phyloP scores from a whole-genome alignment of 2,888 invertebrate genomes.

The Polydrusus tereticollis region DNA sequence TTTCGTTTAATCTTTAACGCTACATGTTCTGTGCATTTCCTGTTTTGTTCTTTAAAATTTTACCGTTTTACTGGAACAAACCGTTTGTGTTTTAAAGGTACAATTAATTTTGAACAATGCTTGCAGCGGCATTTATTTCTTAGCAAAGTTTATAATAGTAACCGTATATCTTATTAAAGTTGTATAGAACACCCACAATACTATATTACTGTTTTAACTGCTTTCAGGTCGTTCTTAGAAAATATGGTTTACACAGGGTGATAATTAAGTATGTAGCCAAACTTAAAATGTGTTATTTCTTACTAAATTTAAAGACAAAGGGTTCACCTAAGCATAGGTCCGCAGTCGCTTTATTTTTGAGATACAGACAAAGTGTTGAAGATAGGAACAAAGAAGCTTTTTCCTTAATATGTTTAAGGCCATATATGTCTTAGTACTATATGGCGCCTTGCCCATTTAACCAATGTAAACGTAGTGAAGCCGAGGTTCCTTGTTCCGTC shows the following conservation, averaged over 20 bases:
- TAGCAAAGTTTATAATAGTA: conserved; percentile 5
- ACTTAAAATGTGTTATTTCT: no score
- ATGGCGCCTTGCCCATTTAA: no score
- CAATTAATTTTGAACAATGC: conserved; percentile 17
- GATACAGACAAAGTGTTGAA: no score
- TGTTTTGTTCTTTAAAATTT: conserved; percentile 3
- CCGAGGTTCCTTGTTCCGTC: no score
- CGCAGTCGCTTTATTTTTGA: no score
- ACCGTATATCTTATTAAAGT: conserved; percentile 8
- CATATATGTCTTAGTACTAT: no score
- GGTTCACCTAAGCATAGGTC: no score
- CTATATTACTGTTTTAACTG: not conserved
- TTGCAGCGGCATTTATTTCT: conserved; percentile 7
- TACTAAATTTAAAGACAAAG: no score
- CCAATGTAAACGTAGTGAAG: no score
- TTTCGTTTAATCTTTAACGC: not conserved
- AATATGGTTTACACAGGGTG: not conserved
- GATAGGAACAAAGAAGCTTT: no score
- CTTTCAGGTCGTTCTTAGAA: not conserved
- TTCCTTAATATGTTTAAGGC: no score
- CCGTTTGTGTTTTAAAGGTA: conserved; percentile 5
- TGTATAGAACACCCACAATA: not conserved
- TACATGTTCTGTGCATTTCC: not conserved
- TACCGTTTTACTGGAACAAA: conserved; percentile 2
- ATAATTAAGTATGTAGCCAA: no score